Conservation (phyloP, 2,113 vertebrate species). For the Actinemys pallida region DNA sequence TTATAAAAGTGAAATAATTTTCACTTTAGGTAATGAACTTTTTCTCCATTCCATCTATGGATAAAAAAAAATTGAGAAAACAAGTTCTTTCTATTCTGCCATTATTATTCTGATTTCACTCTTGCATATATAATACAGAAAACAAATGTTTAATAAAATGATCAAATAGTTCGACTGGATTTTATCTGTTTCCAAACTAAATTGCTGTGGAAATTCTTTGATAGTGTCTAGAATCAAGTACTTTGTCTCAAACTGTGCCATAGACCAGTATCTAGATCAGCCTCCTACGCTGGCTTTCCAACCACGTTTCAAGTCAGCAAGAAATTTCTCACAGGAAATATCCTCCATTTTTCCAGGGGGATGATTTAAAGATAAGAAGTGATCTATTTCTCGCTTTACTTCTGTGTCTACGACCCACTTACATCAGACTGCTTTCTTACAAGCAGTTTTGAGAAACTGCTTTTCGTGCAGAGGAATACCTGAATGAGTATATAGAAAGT, state of each 20-base stretch:
- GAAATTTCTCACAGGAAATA: slow-evolving; percentile 58
- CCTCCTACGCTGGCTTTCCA: background rate
- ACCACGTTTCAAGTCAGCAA: background rate
- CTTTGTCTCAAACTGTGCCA: background rate
- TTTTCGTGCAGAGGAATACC: background rate
- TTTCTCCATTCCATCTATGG: background rate
- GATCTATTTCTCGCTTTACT: slow-evolving; percentile 39
- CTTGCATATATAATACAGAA: background rate
- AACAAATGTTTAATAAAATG: background rate
- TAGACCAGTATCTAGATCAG: background rate
- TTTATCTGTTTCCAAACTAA: background rate
- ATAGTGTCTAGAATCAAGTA: background rate
- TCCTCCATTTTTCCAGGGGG: slow-evolving; percentile 45
- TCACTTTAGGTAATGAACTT: background rate
- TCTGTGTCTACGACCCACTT: slow-evolving; percentile 54
- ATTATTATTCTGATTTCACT: background rate
- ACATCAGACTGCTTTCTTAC: background rate
- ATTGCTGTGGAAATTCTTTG: background rate
- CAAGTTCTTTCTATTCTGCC: background rate
- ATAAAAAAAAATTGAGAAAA: background rate
- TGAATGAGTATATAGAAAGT: background rate
- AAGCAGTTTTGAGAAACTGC: background rate
- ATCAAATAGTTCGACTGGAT: background rate
- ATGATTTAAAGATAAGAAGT: slow-evolving; percentile 58
- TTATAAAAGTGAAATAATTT: background rate